These are phyloP conservation scores for Vulpes vulpes DNA, from an alignment of 2,113 vertebrate genomes.

Conservation along the genomic window DNA sequence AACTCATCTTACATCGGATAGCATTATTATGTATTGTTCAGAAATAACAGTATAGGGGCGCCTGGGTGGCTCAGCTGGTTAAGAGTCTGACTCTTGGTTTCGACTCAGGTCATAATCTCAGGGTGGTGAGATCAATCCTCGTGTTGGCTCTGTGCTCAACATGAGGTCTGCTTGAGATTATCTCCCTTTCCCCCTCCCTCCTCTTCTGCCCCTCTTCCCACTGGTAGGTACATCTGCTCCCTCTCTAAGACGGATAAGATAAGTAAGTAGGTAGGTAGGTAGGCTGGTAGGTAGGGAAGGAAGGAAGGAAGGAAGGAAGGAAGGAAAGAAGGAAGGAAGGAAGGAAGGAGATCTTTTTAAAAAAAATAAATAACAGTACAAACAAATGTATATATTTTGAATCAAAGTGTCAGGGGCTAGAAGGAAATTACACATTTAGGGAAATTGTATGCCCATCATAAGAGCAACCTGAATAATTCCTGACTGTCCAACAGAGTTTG, in stretches of 20 bases:
- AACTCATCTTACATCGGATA: background rate
- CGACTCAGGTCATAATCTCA: background rate
- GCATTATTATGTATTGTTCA: conserved; percentile 10
- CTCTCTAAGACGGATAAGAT: too few species aligned
- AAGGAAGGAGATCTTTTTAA: background rate
- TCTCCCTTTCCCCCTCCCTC: too few species aligned
- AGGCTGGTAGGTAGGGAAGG: too few species aligned
- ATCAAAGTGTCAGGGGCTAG: background rate
- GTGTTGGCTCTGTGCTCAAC: too few species aligned
- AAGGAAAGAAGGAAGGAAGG: too few species aligned
- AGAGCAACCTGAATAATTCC: background rate
- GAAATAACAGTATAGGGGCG: conserved; percentile 57
- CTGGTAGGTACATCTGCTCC: too few species aligned
- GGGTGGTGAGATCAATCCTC: background rate
- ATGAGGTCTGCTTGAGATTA: too few species aligned
- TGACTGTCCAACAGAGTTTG: background rate
- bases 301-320: too few species aligned
- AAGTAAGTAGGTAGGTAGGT: too few species aligned
- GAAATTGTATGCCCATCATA: background rate
- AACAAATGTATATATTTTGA: conserved; percentile 14
- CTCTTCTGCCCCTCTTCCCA: too few species aligned
- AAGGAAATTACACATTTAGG: background rate
- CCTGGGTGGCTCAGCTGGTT: background rate
- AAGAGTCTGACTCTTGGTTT: background rate
- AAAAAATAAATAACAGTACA: conserved; percentile 64